A percentile compares a stretch with the other conserved stretches of the same genome.
Evolutionary conservation across 2,797 vertebrate species (phyloP).

Genomic region (Pangasius djambal): DNA sequence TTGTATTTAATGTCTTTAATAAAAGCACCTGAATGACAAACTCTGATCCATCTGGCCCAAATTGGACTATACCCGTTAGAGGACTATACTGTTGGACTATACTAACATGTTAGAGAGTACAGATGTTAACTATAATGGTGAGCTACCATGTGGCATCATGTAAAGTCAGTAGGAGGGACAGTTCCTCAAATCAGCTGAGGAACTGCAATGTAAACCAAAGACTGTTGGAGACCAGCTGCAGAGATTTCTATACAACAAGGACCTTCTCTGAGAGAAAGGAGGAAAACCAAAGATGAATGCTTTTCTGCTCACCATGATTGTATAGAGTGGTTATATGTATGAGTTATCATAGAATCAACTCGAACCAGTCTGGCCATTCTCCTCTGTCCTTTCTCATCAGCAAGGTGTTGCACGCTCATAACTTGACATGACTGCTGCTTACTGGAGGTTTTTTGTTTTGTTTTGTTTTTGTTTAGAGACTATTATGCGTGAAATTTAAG

Average conservation of each 20-base stretch:
- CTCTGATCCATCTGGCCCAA: background rate
- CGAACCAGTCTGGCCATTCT: background rate
- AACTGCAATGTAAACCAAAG: background rate
- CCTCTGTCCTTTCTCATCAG: background rate
- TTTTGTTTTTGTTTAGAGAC: no score
- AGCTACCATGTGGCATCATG: background rate
- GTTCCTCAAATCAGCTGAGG: background rate
- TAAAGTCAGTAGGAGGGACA: background rate
- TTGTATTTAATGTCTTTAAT: background rate
- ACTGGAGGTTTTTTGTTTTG: background rate
- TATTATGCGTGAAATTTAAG: background rate
- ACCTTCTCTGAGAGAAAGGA: background rate
- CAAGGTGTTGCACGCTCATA: background rate
- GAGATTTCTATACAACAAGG: background rate
- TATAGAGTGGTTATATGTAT: no score
- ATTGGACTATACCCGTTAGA: background rate
- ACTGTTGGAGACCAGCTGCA: background rate
- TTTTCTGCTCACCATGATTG: no score
- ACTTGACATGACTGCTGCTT: background rate
- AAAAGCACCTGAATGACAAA: background rate
- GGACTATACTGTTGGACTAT: no score
- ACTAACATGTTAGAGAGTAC: no score
- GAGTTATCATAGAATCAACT: no score
- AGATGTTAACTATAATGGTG: background rate
- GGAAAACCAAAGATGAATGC: background rate